Conservation (phyloP, 2,113 vertebrate species). For the Thryonomys swinderianus region DNA sequence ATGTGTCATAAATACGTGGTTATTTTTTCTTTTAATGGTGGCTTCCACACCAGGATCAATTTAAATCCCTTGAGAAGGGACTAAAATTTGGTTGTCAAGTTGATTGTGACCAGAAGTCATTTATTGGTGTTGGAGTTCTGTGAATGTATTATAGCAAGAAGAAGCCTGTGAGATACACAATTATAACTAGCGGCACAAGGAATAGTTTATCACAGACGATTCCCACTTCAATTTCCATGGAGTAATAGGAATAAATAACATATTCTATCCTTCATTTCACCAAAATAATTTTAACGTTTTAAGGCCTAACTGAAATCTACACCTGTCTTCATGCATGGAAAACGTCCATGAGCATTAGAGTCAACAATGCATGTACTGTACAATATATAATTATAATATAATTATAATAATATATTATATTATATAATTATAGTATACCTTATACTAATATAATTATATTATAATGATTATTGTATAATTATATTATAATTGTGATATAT, state of each 20-base stretch:
- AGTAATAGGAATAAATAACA: background rate
- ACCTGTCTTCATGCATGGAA: background rate
- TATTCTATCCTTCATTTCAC: background rate
- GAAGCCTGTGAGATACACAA: background rate
- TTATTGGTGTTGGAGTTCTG: background rate
- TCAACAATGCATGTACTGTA: background rate
- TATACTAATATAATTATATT: too few species aligned
- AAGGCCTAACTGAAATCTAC: background rate
- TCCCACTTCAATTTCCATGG: background rate
- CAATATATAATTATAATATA: conserved; percentile 15
- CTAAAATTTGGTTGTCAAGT: background rate
- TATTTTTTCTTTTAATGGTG: background rate
- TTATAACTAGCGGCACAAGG: background rate
- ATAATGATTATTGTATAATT: too few species aligned
- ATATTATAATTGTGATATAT: too few species aligned
- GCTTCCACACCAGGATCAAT: background rate
- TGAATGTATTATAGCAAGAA: background rate
- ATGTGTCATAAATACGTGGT: background rate
- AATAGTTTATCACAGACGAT: background rate
- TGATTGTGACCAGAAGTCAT: background rate
- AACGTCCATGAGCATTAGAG: background rate
- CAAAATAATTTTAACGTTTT: background rate
- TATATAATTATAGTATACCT: too few species aligned
- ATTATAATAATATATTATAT: too few species aligned
- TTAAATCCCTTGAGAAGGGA: background rate